phyloP scores from a whole-genome alignment of 2,888 invertebrate species.

The Synanthedon vespiformis region DNA sequence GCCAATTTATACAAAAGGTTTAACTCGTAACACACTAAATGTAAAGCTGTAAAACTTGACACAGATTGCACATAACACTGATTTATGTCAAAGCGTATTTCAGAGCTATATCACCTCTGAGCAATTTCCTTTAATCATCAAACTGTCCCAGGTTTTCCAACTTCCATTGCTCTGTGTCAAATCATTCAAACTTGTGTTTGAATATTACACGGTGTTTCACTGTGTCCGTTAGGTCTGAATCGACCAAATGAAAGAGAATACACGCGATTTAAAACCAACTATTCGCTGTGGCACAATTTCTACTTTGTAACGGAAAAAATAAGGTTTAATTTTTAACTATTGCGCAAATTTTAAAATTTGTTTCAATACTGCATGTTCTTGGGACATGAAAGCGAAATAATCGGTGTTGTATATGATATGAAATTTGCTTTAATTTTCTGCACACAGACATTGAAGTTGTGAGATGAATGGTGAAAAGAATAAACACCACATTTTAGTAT shows the following conservation, averaged over 20 bases:
- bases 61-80: neutral
- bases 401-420: constrained; percentile 11
- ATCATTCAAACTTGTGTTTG: neutral
- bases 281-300: neutral
- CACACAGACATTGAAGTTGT: too few species aligned
- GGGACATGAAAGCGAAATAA: constrained; percentile 13
- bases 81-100: constrained; percentile 1
- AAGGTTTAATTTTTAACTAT: neutral
- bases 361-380: neutral
- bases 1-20: too few species aligned
- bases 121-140: too few species aligned
- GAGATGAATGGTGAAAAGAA: too few species aligned
- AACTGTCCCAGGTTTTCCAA: too few species aligned
- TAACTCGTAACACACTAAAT: too few species aligned
- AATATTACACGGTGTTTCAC: constrained; percentile 8
- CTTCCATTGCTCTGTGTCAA: neutral
- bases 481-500: too few species aligned
- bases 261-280: constrained; percentile 13
- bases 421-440: constrained; percentile 5
- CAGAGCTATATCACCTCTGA: neutral
- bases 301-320: neutral
- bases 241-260: constrained; percentile 9
- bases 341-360: neutral
- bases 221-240: constrained; percentile 6
- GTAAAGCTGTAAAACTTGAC: too few species aligned